phyloP scores from a whole-genome alignment of 2,797 vertebrate species.

The Poeciliopsis infans region DNA sequence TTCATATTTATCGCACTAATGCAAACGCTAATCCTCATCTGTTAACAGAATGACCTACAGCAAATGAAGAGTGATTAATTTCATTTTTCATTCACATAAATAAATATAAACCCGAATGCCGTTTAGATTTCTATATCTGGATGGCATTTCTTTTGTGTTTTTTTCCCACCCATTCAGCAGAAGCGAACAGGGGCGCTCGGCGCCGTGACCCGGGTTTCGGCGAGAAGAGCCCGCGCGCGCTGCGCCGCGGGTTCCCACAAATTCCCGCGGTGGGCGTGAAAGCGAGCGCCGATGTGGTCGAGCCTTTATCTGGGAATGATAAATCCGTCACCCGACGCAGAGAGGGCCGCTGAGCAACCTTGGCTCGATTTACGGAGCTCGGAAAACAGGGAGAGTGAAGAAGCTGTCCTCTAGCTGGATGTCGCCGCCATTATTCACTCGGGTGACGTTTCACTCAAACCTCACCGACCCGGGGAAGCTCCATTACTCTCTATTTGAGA shows the following conservation, averaged over 20 bases:
- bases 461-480: constrained; percentile 52
- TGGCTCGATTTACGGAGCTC: constrained; percentile 80
- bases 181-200: constrained; percentile 3
- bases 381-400: constrained; percentile 71
- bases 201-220: not conserved
- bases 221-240: constrained; percentile 27
- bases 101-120: not conserved
- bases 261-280: constrained; percentile 60
- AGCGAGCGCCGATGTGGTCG: constrained; percentile 64
- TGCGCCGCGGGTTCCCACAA: constrained; percentile 61
- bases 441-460: constrained; percentile 78
- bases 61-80: not conserved
- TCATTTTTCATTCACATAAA: not conserved
- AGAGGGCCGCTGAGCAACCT: constrained; percentile 75
- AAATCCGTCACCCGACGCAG: constrained; percentile 69
- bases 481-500: constrained; percentile 35
- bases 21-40: not conserved
- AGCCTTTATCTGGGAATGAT: constrained; percentile 80
- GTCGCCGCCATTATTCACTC: constrained; percentile 78
- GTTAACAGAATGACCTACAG: not conserved
- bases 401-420: constrained; percentile 79
- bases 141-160: not conserved
- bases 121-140: not conserved
- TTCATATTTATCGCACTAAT: not conserved
- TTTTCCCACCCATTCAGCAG: not conserved